phyloP scores from a whole-genome alignment of 2,888 invertebrate species.

The Leucoma salicis region DNA sequence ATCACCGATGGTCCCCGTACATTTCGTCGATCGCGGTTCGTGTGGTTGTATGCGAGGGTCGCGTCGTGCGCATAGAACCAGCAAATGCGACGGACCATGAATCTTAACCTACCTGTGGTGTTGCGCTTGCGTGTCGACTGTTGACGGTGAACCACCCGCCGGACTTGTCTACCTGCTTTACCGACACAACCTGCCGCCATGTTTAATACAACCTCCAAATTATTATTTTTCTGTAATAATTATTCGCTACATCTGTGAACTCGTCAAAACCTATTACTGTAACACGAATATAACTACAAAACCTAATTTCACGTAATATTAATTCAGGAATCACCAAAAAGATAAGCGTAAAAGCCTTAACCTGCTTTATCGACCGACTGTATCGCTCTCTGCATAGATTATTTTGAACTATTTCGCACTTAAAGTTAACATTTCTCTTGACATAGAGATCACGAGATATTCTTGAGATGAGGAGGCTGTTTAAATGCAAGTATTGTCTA shows the following conservation, averaged over 20 bases:
- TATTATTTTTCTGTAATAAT: no score
- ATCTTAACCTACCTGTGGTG: slow-evolving; percentile 75
- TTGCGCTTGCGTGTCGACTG: slow-evolving; percentile 76
- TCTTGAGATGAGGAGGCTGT: no score
- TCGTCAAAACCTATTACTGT: not conserved
- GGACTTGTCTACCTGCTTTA: slow-evolving; percentile 61
- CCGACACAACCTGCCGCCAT: slow-evolving; percentile 62
- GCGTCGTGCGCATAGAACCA: slow-evolving; percentile 70
- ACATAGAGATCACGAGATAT: slow-evolving; percentile 17
- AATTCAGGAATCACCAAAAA: slow-evolving; percentile 3
- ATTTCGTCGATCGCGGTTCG: slow-evolving; percentile 59
- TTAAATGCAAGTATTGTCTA: no score
- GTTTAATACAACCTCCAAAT: slow-evolving; percentile 50
- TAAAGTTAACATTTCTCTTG: slow-evolving; percentile 1
- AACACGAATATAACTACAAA: not conserved
- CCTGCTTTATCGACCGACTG: slow-evolving; percentile 45
- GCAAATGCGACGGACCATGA: slow-evolving; percentile 78
- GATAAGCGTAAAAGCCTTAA: slow-evolving; percentile 52
- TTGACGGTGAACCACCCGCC: slow-evolving; percentile 37
- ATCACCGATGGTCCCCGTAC: slow-evolving; percentile 66
- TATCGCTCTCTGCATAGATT: slow-evolving; percentile 47
- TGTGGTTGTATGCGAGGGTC: slow-evolving; percentile 55
- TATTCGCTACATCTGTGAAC: no score
- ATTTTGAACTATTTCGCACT: not conserved
- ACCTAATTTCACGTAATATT: not conserved